A percentile compares a stretch with the other conserved stretches of the same genome.
Conservation (phyloP, 2,113 vertebrate species). For the Epinephelus lanceolatus region DNA sequence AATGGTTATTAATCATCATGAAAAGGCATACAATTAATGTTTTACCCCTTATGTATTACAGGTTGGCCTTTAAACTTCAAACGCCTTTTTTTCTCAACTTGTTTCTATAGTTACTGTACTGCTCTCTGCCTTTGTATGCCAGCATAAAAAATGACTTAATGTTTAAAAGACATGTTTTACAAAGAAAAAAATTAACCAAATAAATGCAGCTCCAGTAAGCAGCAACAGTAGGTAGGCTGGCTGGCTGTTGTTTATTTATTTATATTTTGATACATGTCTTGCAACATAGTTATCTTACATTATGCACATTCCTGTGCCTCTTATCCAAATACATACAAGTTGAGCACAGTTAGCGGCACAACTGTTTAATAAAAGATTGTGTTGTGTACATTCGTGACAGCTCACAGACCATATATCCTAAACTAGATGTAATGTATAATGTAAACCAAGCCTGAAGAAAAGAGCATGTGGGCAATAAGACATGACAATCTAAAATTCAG, state of each 20-base stretch:
- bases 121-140: background rate
- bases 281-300: slow-evolving; percentile 17
- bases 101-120: background rate
- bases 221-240: background rate
- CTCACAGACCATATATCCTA: background rate
- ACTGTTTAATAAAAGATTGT: slow-evolving; percentile 56
- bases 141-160: background rate
- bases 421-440: slow-evolving; percentile 53
- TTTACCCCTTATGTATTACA: background rate
- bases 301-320: slow-evolving; percentile 4
- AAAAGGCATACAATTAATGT: background rate
- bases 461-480: slow-evolving; percentile 56
- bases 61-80: background rate
- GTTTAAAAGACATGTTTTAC: background rate
- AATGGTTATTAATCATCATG: background rate
- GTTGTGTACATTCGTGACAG: slow-evolving; percentile 33
- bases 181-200: background rate
- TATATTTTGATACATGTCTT: background rate
- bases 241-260: background rate
- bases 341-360: slow-evolving; percentile 9
- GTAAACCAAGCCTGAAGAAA: slow-evolving; percentile 32
- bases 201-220: background rate
- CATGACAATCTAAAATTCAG: slow-evolving; percentile 23
- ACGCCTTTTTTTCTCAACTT: background rate
- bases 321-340: slow-evolving; percentile 33